A percentile compares a stretch with the other conserved stretches of the same genome.
These are phyloP conservation scores for Lycorma delicatula DNA, from an alignment of 1,140 invertebrate species.

Conservation along the genomic window DNA sequence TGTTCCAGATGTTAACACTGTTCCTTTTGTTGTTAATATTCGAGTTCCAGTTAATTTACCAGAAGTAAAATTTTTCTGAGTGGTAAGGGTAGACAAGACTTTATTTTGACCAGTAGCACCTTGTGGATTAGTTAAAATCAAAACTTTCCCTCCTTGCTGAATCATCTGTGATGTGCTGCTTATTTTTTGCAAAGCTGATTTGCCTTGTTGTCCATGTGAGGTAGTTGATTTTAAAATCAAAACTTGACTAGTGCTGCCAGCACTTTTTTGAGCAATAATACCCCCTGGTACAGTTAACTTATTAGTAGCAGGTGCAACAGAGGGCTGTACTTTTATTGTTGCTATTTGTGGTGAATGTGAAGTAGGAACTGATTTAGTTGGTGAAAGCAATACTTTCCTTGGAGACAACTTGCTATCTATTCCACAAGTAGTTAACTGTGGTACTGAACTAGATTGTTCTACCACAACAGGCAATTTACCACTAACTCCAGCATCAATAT, in stretches of 20 bases:
- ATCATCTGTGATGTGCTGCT: conserved; percentile 8
- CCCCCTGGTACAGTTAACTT: neutral
- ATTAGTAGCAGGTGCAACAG: no score
- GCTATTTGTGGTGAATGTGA: no score
- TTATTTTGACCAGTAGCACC: conserved; percentile 41
- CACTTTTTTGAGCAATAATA: neutral
- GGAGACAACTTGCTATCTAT: no score
- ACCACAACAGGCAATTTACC: no score
- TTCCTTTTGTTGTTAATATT: conserved; percentile 13
- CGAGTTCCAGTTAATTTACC: conserved; percentile 16
- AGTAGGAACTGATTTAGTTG: no score
- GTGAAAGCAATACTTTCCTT: no score
- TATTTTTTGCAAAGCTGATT: conserved; percentile 27
- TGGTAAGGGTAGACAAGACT: conserved; percentile 42
- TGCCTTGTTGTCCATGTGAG: conserved; percentile 16
- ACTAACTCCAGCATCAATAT: no score
- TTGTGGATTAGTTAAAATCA: conserved; percentile 49
- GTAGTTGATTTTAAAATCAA: conserved; percentile 16
- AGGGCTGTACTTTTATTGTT: no score
- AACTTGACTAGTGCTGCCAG: conserved; percentile 6
- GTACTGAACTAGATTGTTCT: no score
- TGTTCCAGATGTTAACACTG: neutral
- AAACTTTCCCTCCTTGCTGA: conserved; percentile 35
- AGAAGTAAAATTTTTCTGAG: conserved; percentile 44
- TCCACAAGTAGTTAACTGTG: no score